Percentiles rank a stretch among this genome's conserved stretches.
Conservation (phyloP, 2,797 vertebrate genomes). For the Urosaurus nigricauda region DNA sequence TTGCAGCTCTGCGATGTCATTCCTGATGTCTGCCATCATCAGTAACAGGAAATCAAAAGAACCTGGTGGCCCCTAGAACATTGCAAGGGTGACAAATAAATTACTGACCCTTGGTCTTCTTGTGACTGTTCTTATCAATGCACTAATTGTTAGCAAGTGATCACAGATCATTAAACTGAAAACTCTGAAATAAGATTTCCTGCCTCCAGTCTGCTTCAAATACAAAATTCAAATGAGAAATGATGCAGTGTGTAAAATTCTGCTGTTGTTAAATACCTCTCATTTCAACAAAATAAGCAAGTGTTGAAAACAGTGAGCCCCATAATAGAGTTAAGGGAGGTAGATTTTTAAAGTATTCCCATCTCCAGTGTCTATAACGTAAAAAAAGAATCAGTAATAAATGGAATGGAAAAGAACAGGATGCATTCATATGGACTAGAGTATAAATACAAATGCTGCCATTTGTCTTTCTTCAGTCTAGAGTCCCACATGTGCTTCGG, state of each 20-base stretch:
- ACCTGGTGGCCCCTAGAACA: conserved; percentile 90
- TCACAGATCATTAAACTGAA: not conserved
- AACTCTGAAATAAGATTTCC: not conserved
- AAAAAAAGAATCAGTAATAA: not conserved
- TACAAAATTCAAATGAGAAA: conserved; percentile 32
- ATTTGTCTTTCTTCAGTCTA: not conserved
- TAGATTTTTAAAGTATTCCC: no score
- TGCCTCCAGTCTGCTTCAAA: conserved; percentile 4
- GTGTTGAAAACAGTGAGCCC: not conserved
- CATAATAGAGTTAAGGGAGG: not conserved
- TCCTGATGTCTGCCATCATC: conserved; percentile 96
- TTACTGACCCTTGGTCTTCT: not conserved
- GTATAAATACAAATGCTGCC: not conserved
- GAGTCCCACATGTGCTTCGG: not conserved
- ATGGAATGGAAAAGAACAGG: not conserved
- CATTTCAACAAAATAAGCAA: not conserved
- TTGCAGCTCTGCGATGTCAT: conserved; percentile 93
- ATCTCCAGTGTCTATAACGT: not conserved
- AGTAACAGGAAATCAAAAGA: conserved; percentile 96
- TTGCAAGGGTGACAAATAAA: conserved; percentile 19
- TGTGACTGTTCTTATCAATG: conserved; percentile 17
- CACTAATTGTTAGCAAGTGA: not conserved
- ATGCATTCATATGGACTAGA: not conserved
- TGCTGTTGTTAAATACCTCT: not conserved
- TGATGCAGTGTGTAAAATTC: conserved; percentile 4